Conservation (phyloP, 2,797 vertebrate species). For the Amniataba percoides region DNA sequence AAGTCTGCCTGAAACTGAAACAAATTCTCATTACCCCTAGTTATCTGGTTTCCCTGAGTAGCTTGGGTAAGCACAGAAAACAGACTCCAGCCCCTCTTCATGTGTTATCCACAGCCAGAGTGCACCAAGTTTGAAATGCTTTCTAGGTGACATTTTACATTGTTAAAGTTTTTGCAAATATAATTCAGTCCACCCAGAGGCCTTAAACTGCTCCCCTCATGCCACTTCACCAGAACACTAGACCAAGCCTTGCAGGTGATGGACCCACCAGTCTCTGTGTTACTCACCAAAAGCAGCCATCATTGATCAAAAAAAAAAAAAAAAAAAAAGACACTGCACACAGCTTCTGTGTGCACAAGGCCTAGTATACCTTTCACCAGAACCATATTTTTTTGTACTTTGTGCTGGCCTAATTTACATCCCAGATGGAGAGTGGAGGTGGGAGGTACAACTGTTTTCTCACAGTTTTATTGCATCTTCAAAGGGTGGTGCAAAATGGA, state of each 20-base stretch:
- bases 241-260: not conserved
- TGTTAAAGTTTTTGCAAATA: not conserved
- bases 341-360: conserved; percentile 8
- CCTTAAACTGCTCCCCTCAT: not conserved
- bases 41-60: not conserved
- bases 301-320: conserved; percentile 16
- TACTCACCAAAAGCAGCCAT: not conserved
- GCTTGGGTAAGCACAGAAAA: not conserved
- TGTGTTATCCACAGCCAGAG: not conserved
- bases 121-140: not conserved
- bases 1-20: conserved; percentile 2
- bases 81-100: not conserved
- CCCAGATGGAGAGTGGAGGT: conserved; percentile 62
- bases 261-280: not conserved
- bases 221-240: not conserved
- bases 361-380: conserved; percentile 21
- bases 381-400: conserved; percentile 45
- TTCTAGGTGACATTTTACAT: not conserved
- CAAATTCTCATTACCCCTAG: not conserved
- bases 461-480: conserved; percentile 78
- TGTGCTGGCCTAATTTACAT: conserved; percentile 74
- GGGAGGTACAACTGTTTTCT: conserved; percentile 69
- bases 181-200: not conserved
- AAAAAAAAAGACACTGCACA: conserved; percentile 31
- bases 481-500: conserved; percentile 67